These are phyloP conservation scores for Choristoneura fumiferana DNA, from an alignment of 1,140 invertebrate genomes.

Conservation along the genomic window DNA sequence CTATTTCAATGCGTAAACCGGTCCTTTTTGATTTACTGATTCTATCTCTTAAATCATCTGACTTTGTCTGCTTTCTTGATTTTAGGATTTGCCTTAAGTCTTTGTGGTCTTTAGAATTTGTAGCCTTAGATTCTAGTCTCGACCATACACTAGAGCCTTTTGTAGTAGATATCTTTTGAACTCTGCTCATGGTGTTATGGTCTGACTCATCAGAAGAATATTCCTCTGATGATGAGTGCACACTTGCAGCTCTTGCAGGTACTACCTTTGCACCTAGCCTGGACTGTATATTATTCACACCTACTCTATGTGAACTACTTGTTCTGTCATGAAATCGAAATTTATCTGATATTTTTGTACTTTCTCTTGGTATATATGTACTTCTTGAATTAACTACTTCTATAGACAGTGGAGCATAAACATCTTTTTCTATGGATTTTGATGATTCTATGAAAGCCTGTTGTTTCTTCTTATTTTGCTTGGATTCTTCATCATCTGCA, in stretches of 20 bases:
- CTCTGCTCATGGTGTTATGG: constrained; percentile 57
- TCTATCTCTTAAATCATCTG: constrained; percentile 62
- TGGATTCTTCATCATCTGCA: constrained; percentile 91
- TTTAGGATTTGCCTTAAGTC: constrained; percentile 65
- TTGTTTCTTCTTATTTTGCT: constrained; percentile 69
- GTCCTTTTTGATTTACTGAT: constrained; percentile 64
- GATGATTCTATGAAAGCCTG: constrained; percentile 32
- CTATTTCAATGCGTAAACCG: constrained; percentile 75
- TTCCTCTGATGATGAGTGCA: constrained; percentile 38
- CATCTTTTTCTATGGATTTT: constrained; percentile 49
- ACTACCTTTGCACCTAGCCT: constrained; percentile 52
- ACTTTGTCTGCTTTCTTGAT: constrained; percentile 51
- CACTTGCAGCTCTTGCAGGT: constrained; percentile 18
- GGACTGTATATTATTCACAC: constrained; percentile 45
- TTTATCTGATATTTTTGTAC: constrained; percentile 56
- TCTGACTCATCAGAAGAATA: constrained; percentile 47
- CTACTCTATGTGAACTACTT: constrained; percentile 21
- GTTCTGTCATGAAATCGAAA: constrained; percentile 45
- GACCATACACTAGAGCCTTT: constrained; percentile 78
- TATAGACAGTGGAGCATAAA: constrained; percentile 61
- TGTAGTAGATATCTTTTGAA: constrained; percentile 54
- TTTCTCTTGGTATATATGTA: constrained; percentile 43
- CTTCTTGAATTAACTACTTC: constrained; percentile 57
- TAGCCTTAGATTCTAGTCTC: constrained; percentile 69
- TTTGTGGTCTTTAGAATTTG: constrained; percentile 32